Evolutionary conservation across 2,797 vertebrate species (phyloP), one percentile per base, ranked within the genome.

Genomic region (Siniperca undulata): DNA sequence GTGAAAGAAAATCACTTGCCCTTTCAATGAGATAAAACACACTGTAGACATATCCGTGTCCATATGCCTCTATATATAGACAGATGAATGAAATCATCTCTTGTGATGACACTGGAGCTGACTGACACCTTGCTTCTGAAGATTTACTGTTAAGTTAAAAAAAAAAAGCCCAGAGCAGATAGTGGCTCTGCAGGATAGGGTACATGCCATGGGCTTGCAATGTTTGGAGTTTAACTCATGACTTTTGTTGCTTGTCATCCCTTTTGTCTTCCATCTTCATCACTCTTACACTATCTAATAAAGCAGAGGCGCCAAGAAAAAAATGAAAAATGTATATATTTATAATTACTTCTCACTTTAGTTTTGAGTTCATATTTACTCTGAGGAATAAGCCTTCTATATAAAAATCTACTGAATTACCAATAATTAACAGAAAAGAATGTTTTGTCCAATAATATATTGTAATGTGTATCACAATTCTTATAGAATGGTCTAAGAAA

Each of bases 1-100:
- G 82, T 89, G 89, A 92, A 84, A 84, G 90, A 90, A 90, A 91
- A 91, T 91, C 87, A 88, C 88, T 91, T 90, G 84, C 55, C 81
- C 91, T 87, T 88, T 89, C 85, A 82, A 64, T 81, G 83, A 93
- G 89, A 92, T 92, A 90, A 92, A 93, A 89, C 85, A 90, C 84
- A 88, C 70, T 74, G 80, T 85, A 74, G 83, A 91, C 79, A 82
- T 70, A 82, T 59, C 81, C 4, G 13, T 40, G 76, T 80, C 82
- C 85, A 78, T 78, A 53, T 22, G 67, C 42, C 52, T 75, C 87
- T 86, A 74, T 81, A 82, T 88, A 83, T 85, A 82, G 81, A 86
- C 7, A 75, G 77, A 88, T 83, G 81, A 83, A 85, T 86, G 74
- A 86, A 77, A 81, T 85, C 77, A 78, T 85, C 50, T 69, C 48